Evolutionary conservation across 2,888 invertebrate genomes (phyloP).

Genomic region (Eupithecia vulgata): DNA sequence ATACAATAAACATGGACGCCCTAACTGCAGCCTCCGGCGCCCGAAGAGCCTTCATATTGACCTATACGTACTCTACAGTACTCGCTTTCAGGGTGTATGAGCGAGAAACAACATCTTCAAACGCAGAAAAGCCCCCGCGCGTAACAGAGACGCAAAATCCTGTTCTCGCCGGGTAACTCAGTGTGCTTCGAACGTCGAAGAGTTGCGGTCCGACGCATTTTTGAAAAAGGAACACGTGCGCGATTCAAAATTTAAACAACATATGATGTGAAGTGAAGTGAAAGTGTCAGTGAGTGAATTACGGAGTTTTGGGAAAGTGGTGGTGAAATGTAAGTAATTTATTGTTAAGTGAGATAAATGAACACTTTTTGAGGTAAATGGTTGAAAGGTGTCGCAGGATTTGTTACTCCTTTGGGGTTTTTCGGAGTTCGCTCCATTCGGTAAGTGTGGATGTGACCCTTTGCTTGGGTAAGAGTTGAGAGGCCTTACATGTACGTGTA

Average conservation of each 20-base stretch:
- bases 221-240: slow-evolving; percentile 56
- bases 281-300: slow-evolving; percentile 29
- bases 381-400: slow-evolving; percentile 13
- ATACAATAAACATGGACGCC: slow-evolving; percentile 58
- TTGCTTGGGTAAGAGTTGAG: neutral
- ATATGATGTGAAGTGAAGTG: slow-evolving; percentile 40
- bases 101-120: slow-evolving; percentile 54
- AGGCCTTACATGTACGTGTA: neutral
- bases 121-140: slow-evolving; percentile 47
- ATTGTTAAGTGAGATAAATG: neutral
- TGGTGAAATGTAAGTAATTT: slow-evolving; percentile 29
- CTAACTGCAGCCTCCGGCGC: slow-evolving; percentile 81
- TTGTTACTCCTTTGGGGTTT: slow-evolving; percentile 23
- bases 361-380: slow-evolving; percentile 7
- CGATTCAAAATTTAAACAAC: slow-evolving; percentile 43
- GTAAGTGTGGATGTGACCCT: slow-evolving; percentile 8
- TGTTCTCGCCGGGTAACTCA: slow-evolving; percentile 73
- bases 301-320: slow-evolving; percentile 20
- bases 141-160: slow-evolving; percentile 60
- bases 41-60: slow-evolving; percentile 83
- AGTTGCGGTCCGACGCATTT: slow-evolving; percentile 61
- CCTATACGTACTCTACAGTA: slow-evolving; percentile 82
- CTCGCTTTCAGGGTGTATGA: slow-evolving; percentile 75
- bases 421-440: slow-evolving; percentile 6
- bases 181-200: slow-evolving; percentile 70